Conservation (phyloP, 2,113 vertebrate species). For the Pungitius pungitius region DNA sequence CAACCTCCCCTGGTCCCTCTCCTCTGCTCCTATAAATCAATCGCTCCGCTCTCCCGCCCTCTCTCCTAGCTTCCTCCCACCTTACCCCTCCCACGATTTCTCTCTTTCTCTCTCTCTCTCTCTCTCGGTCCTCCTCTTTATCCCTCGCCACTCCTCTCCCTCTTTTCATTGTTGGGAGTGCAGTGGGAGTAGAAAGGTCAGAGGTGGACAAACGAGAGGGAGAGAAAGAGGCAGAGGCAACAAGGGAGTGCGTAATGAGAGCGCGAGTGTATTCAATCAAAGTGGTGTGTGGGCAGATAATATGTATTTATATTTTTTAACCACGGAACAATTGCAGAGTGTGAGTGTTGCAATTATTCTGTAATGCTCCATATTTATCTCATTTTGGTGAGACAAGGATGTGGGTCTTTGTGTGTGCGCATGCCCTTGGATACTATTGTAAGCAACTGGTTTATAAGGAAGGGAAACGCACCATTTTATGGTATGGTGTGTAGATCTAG, state of each 20-base stretch:
- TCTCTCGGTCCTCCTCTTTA: constrained; percentile 38
- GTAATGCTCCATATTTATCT: constrained; percentile 11
- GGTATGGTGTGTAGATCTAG: not conserved
- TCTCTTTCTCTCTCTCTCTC: constrained; percentile 17
- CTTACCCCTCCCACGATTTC: constrained; percentile 33
- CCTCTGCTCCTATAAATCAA: constrained; percentile 79
- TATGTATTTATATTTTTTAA: constrained; percentile 14
- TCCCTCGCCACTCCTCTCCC: constrained; percentile 58
- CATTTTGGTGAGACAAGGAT: constrained; percentile 13
- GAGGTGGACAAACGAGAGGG: constrained; percentile 66
- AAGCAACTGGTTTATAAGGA: not conserved
- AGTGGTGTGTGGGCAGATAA: constrained; percentile 54
- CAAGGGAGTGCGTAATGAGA: constrained; percentile 65
- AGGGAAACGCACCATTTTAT: not conserved
- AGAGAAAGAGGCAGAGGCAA: constrained; percentile 60
- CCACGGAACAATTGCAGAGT: constrained; percentile 21
- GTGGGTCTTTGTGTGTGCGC: not conserved
- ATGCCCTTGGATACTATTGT: not conserved
- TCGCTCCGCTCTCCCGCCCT: constrained; percentile 60
- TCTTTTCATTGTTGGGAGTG: constrained; percentile 69
- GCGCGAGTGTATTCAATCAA: constrained; percentile 74
- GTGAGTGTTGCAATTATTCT: constrained; percentile 9
- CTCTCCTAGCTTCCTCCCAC: constrained; percentile 43
- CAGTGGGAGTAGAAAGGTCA: constrained; percentile 75
- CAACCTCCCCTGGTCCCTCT: constrained; percentile 74